Percentiles rank a stretch among this genome's conserved stretches.
phyloP scores from a whole-genome alignment of 53 echinoderm and acorn worm genomes.

The Holothuria scabra region DNA sequence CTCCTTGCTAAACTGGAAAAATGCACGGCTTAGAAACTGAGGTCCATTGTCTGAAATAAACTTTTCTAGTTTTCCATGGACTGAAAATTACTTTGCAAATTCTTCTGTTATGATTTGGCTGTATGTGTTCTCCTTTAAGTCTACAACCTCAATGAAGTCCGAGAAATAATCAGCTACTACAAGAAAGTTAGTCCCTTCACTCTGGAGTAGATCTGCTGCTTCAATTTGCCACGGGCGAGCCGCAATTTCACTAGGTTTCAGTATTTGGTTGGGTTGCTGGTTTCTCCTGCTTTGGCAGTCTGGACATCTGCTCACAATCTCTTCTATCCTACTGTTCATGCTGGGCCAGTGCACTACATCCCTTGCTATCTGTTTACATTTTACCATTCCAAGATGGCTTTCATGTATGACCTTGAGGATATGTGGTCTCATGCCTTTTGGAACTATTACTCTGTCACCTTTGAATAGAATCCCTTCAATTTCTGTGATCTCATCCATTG shows the following conservation, averaged over 20 bases:
- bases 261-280: neutral
- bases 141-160: conserved; percentile 30
- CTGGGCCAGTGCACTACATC: conserved; percentile 34
- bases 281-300: conserved; percentile 18
- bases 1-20: conserved; percentile 25
- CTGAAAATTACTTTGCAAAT: conserved; percentile 23
- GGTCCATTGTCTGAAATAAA: conserved; percentile 45
- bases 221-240: neutral
- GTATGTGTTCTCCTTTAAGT: conserved; percentile 21
- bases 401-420: conserved; percentile 10
- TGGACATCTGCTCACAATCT: conserved; percentile 21
- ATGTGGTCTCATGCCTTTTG: no score
- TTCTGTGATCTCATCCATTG: no score
- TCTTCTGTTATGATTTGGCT: conserved; percentile 27
- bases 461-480: no score
- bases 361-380: conserved; percentile 34
- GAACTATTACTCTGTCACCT: no score
- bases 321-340: conserved; percentile 25
- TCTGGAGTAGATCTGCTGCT: conserved; percentile 2
- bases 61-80: conserved; percentile 33
- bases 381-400: conserved; percentile 24
- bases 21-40: conserved; percentile 27
- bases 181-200: conserved; percentile 6
- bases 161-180: conserved; percentile 33
- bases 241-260: conserved; percentile 11